These are phyloP conservation scores for Drosophila stalkeri DNA, from an alignment of 2,888 invertebrate species.

Conservation along the genomic window DNA sequence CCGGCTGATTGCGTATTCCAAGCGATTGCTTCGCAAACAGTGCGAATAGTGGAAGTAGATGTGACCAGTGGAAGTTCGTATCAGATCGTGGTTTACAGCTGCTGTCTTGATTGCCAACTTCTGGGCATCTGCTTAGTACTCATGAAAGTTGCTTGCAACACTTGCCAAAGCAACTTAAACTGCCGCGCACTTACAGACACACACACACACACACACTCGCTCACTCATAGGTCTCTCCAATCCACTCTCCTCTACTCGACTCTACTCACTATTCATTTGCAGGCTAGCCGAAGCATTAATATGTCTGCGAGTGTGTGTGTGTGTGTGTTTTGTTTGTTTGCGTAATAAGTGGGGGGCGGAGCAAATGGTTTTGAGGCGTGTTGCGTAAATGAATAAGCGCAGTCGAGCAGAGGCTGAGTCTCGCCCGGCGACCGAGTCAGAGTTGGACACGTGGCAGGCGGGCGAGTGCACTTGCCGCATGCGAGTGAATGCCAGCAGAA, in stretches of 20 bases:
- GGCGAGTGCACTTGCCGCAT: constrained; percentile 64
- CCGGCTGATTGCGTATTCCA: constrained; percentile 28
- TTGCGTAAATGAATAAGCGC: constrained; percentile 78
- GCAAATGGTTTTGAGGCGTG: constrained; percentile 52
- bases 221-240: constrained; percentile 14
- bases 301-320: constrained; percentile 30
- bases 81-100: constrained; percentile 26
- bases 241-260: constrained; percentile 36
- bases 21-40: constrained; percentile 3
- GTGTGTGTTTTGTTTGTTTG: constrained; percentile 42
- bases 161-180: constrained; percentile 57
- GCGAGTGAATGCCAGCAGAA: constrained; percentile 54
- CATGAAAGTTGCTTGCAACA: constrained; percentile 36
- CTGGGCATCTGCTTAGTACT: constrained; percentile 31
- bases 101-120: constrained; percentile 31
- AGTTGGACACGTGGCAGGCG: constrained; percentile 64
- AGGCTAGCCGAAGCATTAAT: constrained; percentile 57
- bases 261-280: constrained; percentile 76
- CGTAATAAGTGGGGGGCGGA: constrained; percentile 71
- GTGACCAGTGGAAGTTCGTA: constrained; percentile 10
- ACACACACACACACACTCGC: constrained; percentile 8
- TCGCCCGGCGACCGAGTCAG: constrained; percentile 28
- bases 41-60: neutral
- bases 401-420: constrained; percentile 52
- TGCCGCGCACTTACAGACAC: constrained; percentile 33